Evolutionary conservation across 2,113 vertebrate genomes (phyloP).

Genomic region (Mungos mungo): DNA sequence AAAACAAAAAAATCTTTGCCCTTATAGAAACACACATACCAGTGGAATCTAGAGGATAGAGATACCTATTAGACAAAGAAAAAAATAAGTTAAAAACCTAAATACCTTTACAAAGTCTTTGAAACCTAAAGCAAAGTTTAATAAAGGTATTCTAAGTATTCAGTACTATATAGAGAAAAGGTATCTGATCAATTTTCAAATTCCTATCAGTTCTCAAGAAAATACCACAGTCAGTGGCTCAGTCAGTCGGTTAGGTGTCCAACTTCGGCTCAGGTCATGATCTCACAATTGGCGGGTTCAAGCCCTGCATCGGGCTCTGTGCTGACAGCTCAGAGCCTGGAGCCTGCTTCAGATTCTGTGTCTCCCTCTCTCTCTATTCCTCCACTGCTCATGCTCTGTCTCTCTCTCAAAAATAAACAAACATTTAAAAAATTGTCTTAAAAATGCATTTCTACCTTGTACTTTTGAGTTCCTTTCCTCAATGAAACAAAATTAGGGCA

Average conservation of each 20-base stretch:
- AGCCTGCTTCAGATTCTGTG: too few species aligned
- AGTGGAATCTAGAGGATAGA: background rate
- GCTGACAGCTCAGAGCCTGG: too few species aligned
- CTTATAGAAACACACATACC: background rate
- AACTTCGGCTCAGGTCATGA: too few species aligned
- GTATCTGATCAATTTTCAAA: slow-evolving; percentile 6
- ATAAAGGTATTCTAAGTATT: slow-evolving; percentile 27
- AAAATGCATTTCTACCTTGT: background rate
- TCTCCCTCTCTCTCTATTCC: too few species aligned
- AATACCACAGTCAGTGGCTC: background rate
- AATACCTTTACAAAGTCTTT: background rate
- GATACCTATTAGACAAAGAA: background rate
- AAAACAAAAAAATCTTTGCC: background rate
- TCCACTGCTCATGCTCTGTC: too few species aligned
- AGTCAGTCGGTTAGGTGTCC: too few species aligned
- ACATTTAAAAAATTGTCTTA: too few species aligned
- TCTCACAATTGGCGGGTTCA: too few species aligned
- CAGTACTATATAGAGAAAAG: background rate
- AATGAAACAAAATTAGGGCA: slow-evolving; percentile 30
- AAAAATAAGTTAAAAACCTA: background rate
- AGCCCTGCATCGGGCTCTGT: too few species aligned
- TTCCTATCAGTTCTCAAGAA: slow-evolving; percentile 19
- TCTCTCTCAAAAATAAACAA: too few species aligned
- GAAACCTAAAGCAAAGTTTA: slow-evolving; percentile 15
- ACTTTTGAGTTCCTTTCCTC: slow-evolving; percentile 10